Percentiles rank a stretch among this genome's conserved stretches.
Conservation (phyloP, 2,888 invertebrate species). For the Actias luna region DNA sequence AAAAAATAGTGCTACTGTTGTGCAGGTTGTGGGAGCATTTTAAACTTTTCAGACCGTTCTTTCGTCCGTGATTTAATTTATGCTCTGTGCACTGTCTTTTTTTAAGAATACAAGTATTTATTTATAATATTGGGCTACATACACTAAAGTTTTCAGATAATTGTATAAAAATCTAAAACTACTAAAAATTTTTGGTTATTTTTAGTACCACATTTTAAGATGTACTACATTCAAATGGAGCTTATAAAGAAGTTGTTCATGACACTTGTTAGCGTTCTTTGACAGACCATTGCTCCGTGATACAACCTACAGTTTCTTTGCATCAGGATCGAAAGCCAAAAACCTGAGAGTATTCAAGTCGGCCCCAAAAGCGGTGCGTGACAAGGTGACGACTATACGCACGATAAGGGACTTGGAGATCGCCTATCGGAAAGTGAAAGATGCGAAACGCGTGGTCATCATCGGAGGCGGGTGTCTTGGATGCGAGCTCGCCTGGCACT, state of each 20-base stretch:
- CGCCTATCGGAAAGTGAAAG: conserved; percentile 59
- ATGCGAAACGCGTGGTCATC: conserved; percentile 54
- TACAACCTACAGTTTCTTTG: neutral
- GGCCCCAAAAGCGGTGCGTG: conserved; percentile 59
- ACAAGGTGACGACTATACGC: conserved; percentile 49
- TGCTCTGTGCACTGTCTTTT: too few relatives aligned
- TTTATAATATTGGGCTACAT: too few relatives aligned
- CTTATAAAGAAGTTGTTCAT: neutral
- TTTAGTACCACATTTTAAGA: too few relatives aligned
- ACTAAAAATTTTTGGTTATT: neutral
- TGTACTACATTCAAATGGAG: neutral
- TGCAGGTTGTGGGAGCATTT: too few relatives aligned
- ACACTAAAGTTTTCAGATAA: too few relatives aligned
- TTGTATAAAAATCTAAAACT: too few relatives aligned
- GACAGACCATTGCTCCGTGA: too few relatives aligned
- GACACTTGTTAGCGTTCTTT: neutral
- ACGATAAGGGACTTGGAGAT: conserved; percentile 64
- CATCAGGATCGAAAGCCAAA: conserved; percentile 56
- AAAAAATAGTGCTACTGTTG: too few relatives aligned
- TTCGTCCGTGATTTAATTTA: too few relatives aligned
- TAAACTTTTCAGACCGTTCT: too few relatives aligned
- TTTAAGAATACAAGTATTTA: too few relatives aligned
- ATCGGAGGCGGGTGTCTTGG: conserved; percentile 65
- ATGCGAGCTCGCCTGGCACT: conserved; percentile 63
- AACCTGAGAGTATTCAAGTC: conserved; percentile 52